A percentile compares a stretch with the other conserved stretches of the same genome.
Conservation (phyloP, 2,113 vertebrate species). For the Pontoporia blainvillei region DNA sequence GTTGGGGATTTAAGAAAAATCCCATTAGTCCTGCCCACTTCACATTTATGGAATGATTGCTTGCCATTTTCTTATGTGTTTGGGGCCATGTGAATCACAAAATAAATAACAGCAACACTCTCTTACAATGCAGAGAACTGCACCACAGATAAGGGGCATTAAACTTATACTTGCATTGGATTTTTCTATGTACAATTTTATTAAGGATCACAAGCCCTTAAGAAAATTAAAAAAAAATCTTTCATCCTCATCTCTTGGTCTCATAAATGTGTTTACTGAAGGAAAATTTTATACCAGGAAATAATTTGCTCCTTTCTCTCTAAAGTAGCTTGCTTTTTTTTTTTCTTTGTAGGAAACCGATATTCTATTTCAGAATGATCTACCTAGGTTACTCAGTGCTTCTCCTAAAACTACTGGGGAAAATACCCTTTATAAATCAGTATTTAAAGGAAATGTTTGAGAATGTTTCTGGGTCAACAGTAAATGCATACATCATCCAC, state of each 20-base stretch:
- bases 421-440: not conserved
- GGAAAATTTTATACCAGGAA: slow-evolving; percentile 14
- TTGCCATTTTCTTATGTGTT: not conserved
- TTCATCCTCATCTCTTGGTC: not conserved
- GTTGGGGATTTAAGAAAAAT: not conserved
- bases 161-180: not conserved
- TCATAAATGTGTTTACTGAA: slow-evolving; percentile 37
- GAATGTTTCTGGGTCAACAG: not conserved
- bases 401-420: not conserved
- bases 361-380: not conserved
- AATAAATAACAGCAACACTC: not conserved
- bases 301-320: slow-evolving; percentile 22
- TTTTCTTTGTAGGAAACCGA: too few relatives aligned
- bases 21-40: not conserved
- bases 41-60: not conserved
- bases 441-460: slow-evolving; percentile 24
- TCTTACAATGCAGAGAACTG: not conserved
- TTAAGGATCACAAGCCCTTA: not conserved
- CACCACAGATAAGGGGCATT: not conserved
- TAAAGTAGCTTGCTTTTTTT: not conserved
- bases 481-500: not conserved
- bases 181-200: slow-evolving; percentile 24
- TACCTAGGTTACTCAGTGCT: not conserved
- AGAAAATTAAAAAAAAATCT: slow-evolving; percentile 13
- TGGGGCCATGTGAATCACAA: not conserved